phyloP scores from a whole-genome alignment of 2,113 vertebrate genomes.

The Probosciger aterrimus region DNA sequence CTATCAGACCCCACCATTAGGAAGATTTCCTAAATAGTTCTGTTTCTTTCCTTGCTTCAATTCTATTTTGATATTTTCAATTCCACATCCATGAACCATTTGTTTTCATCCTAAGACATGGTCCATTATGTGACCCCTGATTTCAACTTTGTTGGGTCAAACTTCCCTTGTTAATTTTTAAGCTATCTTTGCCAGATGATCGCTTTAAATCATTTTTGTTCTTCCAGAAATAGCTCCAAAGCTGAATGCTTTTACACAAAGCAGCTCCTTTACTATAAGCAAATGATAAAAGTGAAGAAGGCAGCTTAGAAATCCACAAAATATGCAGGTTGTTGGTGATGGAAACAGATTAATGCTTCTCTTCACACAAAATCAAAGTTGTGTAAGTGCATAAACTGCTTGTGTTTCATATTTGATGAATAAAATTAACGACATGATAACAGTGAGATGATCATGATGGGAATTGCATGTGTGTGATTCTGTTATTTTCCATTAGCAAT shows the following conservation, averaged over 20 bases:
- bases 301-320: background rate
- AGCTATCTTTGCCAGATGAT: background rate
- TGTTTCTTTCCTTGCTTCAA: background rate
- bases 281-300: background rate
- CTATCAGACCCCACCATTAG: background rate
- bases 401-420: background rate
- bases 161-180: background rate
- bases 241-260: background rate
- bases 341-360: background rate
- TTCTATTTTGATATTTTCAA: background rate
- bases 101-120: background rate
- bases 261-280: background rate
- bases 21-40: background rate
- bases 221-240: background rate
- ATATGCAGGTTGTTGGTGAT: background rate
- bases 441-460: background rate
- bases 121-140: background rate
- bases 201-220: background rate
- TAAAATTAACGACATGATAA: background rate
- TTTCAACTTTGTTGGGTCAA: background rate
- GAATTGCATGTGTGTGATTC: background rate
- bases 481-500: background rate
- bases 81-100: background rate
- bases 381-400: background rate
- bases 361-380: background rate